These are phyloP conservation scores for Eupleurogrammus muticus DNA, from an alignment of 2,797 vertebrate species.

Conservation along the genomic window DNA sequence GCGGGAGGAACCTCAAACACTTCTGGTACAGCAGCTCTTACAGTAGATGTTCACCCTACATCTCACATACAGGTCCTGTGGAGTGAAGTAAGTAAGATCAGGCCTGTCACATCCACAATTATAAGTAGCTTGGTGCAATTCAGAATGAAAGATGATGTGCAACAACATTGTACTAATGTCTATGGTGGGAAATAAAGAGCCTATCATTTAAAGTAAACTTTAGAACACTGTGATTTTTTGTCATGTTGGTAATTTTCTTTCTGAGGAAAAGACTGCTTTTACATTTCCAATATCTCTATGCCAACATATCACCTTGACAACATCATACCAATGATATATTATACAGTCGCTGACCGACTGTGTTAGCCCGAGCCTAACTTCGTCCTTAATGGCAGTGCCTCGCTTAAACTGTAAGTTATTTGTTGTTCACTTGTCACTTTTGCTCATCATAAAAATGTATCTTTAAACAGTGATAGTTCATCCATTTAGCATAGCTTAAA, in stretches of 20 bases:
- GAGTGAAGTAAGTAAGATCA: too few species aligned
- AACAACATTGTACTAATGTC: conserved; percentile 40
- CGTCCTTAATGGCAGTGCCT: conserved; percentile 71
- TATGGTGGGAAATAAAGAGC: conserved; percentile 13
- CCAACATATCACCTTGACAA: conserved; percentile 61
- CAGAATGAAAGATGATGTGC: conserved; percentile 20
- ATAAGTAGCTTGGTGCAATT: conserved; percentile 12
- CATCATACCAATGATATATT: conserved; percentile 67
- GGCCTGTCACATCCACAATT: background rate
- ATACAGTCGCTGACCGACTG: conserved; percentile 56
- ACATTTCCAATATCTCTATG: conserved; percentile 45
- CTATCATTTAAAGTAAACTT: conserved; percentile 32
- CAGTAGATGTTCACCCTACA: too few species aligned
- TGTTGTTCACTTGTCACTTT: conserved; percentile 73
- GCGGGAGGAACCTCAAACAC: too few species aligned
- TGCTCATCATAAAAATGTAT: conserved; percentile 59
- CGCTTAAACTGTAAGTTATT: conserved; percentile 70
- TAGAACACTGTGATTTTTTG: conserved; percentile 36
- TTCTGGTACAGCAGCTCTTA: too few species aligned
- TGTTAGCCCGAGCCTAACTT: conserved; percentile 56
- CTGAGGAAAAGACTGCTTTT: conserved; percentile 16
- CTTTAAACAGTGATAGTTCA: conserved; percentile 63
- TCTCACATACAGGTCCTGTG: too few species aligned
- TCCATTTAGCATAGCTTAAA: conserved; percentile 62
- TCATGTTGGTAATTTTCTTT: conserved; percentile 34